Evolutionary conservation across 2,888 invertebrate species (phyloP), one percentile per base, ranked within the genome.

Genomic region (Caenorhabditis angaria): DNA sequence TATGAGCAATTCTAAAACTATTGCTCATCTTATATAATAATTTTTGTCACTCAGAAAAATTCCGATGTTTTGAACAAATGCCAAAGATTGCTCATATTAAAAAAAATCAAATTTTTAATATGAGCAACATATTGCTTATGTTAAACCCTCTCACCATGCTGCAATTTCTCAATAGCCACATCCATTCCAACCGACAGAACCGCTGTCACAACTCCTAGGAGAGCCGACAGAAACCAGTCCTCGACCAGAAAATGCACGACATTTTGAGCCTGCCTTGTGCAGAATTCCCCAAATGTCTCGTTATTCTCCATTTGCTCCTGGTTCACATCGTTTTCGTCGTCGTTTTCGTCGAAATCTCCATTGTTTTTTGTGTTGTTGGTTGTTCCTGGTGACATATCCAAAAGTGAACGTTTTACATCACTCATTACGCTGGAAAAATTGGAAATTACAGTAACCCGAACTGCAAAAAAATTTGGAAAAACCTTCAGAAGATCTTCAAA

Each of bases 141-240:
- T 10, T n/a, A n/a, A n/a, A n/a, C n/a, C n/a, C 22, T 62, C 62
- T 65, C 50, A 82, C 82, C 66, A 61, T 82, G 82, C 35, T 81
- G 78, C 12, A 82, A 56, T 4, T 73, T 69, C 51, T 82, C 82
- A 53, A 82, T 82, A 12, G 78, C 81, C 3, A 82, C 77, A 70
- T 82, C 82, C 78, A 81, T 82, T 29, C 77, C 81, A n/a, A 82
- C 78, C 1, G 82, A 82, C 1, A 82, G 55, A 10, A 82, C 76
- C 10, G 82, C 81, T n/a, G 81, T 82, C 22, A 76, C 76, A 24
- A 81, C 63, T 10, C 82, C 82, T 6, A 82, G 71, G 28, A 78
- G 66, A 53, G 77, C 80, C 20, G 82, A 82, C 10, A 80, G 72
- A 61, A 75, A 79, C 82, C 82, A 82, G 54, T 80, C 81, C 63